Conservation (phyloP, 2,113 vertebrate species). For the Halcyon senegalensis region DNA sequence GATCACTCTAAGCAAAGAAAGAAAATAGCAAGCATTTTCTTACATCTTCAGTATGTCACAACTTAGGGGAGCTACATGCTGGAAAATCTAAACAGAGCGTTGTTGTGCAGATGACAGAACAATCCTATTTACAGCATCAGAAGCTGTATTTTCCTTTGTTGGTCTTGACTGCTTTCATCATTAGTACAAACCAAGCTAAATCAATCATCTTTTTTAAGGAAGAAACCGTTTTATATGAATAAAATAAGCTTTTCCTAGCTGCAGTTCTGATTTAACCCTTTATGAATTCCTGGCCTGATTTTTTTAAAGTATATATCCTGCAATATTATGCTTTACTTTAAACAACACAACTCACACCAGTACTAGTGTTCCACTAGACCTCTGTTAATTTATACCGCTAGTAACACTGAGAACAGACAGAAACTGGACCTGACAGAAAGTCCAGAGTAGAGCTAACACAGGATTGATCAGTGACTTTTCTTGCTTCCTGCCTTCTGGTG, state of each 20-base stretch:
- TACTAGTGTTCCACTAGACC: neutral
- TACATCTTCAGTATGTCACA: neutral
- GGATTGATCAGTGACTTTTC: neutral
- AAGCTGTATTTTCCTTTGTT: neutral
- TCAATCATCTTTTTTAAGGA: neutral
- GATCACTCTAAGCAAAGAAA: neutral
- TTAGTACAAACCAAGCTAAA: neutral
- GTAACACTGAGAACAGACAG: neutral
- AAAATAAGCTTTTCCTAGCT: neutral
- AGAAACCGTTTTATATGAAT: neutral
- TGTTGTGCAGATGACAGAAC: neutral
- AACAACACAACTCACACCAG: neutral
- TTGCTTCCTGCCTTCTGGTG: neutral
- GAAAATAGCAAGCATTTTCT: neutral
- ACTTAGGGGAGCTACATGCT: neutral
- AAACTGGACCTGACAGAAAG: neutral
- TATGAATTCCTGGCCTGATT: neutral
- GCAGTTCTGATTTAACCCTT: neutral
- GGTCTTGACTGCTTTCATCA: neutral
- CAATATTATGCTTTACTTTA: neutral
- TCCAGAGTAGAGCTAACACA: neutral
- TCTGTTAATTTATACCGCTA: neutral
- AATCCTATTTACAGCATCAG: neutral
- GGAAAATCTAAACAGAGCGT: neutral
- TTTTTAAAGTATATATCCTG: neutral